Evolutionary conservation across 1,140 invertebrate species (phyloP).

Genomic region (Venustaconcha ellipsiformis): DNA sequence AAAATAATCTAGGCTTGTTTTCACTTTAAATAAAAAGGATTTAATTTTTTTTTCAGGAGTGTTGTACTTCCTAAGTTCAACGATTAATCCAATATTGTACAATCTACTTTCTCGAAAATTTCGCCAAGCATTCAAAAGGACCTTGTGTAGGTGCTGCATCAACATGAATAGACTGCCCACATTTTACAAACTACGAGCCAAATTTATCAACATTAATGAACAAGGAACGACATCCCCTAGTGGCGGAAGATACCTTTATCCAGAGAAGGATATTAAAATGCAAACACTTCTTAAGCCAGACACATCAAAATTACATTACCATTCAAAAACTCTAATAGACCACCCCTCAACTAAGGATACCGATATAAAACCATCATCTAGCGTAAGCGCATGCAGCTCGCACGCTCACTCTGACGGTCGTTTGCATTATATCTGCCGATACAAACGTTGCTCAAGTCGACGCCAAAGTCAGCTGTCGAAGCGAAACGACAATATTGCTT

Average conservation of each 20-base stretch:
- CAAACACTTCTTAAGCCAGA: constrained; percentile 17
- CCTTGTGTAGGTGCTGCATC: constrained; percentile 45
- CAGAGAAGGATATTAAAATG: constrained; percentile 18
- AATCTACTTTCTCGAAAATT: constrained; percentile 74
- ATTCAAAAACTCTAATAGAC: constrained; percentile 6
- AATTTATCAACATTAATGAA: constrained; percentile 25
- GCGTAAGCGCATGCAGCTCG: constrained; percentile 14
- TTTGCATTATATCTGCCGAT: constrained; percentile 31
- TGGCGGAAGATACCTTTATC: constrained; percentile 4
- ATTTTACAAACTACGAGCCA: constrained; percentile 40
- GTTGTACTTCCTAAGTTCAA: constrained; percentile 74
- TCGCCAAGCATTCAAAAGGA: constrained; percentile 70
- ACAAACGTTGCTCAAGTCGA: constrained; percentile 34
- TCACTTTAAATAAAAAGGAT: too few relatives aligned
- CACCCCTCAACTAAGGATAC: constrained; percentile 39
- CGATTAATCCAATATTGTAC: constrained; percentile 75
- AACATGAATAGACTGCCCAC: constrained; percentile 27
- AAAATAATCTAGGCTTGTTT: too few relatives aligned
- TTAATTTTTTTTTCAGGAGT: constrained; percentile 41
- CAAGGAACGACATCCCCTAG: background rate
- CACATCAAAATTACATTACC: background rate
- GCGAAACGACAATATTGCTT: too few relatives aligned
- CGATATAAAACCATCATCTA: constrained; percentile 1
- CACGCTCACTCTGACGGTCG: constrained; percentile 46
- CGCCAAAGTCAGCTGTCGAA: constrained; percentile 8